A percentile compares a stretch with the other conserved stretches of the same genome.
phyloP scores from a whole-genome alignment of 2,797 vertebrate genomes.

The Hoplostethus mediterraneus region DNA sequence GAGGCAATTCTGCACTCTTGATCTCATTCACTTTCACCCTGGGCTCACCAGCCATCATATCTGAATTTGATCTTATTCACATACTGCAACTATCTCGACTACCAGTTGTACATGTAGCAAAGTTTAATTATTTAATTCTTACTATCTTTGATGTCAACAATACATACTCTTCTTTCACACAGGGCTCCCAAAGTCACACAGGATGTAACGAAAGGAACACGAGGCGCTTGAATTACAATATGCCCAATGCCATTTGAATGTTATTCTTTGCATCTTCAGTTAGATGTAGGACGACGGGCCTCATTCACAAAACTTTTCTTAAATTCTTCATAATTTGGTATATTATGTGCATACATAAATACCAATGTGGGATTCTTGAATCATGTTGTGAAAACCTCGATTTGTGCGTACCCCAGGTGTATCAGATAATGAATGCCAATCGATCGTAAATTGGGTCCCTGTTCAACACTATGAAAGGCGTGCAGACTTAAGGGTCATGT shows the following conservation, averaged over 20 bases:
- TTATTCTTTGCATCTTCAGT: conserved; percentile 35
- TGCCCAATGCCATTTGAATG: conserved; percentile 24
- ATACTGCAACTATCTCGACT: not conserved
- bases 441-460: too few relatives aligned
- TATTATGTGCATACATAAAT: too few relatives aligned
- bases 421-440: too few relatives aligned
- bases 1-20: not conserved
- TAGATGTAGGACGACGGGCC: not conserved
- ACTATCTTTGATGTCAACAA: conserved; percentile 27
- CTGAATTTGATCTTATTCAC: not conserved
- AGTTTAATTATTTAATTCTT: conserved; percentile 16
- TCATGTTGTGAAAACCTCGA: too few relatives aligned
- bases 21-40: not conserved
- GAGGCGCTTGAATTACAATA: conserved; percentile 11
- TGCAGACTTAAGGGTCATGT: too few relatives aligned
- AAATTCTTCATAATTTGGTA: too few relatives aligned
- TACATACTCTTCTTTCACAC: conserved; percentile 8
- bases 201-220: conserved; percentile 23
- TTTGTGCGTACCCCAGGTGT: too few relatives aligned
- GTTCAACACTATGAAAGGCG: too few relatives aligned
- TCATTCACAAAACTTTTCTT: too few relatives aligned
- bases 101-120: not conserved
- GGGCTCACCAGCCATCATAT: not conserved
- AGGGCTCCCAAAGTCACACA: not conserved
- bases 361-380: too few relatives aligned